Conservation (phyloP, 2,888 invertebrate species). For the Dryobota labecula region DNA sequence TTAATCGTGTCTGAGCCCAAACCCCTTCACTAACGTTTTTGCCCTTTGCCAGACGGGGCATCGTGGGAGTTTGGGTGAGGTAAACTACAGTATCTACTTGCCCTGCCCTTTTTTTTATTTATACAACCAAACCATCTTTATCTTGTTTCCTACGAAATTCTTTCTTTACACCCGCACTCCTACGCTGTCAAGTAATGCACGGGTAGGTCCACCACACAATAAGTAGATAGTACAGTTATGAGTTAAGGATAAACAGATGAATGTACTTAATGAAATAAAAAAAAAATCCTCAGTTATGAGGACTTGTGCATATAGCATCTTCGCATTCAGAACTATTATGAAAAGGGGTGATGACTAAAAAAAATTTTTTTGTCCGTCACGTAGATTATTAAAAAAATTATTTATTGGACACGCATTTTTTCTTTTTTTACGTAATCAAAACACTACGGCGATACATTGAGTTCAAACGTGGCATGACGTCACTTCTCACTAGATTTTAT, state of each 20-base stretch:
- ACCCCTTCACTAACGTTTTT: constrained; percentile 28
- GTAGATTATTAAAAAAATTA: too few relatives aligned
- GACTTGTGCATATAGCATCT: not conserved
- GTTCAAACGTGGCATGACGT: too few relatives aligned
- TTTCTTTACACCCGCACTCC: constrained; percentile 47
- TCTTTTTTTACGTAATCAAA: too few relatives aligned
- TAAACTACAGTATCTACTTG: constrained; percentile 37
- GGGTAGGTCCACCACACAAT: constrained; percentile 39
- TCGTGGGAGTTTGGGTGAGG: constrained; percentile 53
- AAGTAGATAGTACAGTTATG: constrained; percentile 39
- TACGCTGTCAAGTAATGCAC: constrained; percentile 40
- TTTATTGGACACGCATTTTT: too few relatives aligned
- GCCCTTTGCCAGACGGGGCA: constrained; percentile 47
- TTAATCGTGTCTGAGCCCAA: constrained; percentile 8
- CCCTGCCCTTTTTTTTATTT: constrained; percentile 33
- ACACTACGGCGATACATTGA: too few relatives aligned
- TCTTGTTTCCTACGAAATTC: constrained; percentile 22
- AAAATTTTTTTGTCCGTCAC: too few relatives aligned
- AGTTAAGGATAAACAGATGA: constrained; percentile 19
- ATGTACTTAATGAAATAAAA: not conserved
- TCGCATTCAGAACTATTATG: not conserved
- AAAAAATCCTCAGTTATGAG: not conserved
- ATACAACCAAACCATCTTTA: constrained; percentile 22
- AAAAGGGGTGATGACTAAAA: too few relatives aligned
- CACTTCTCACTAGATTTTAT: too few relatives aligned